These are phyloP conservation scores for Thryonomys swinderianus DNA, from an alignment of 2,113 vertebrate genomes.

Conservation along the genomic window DNA sequence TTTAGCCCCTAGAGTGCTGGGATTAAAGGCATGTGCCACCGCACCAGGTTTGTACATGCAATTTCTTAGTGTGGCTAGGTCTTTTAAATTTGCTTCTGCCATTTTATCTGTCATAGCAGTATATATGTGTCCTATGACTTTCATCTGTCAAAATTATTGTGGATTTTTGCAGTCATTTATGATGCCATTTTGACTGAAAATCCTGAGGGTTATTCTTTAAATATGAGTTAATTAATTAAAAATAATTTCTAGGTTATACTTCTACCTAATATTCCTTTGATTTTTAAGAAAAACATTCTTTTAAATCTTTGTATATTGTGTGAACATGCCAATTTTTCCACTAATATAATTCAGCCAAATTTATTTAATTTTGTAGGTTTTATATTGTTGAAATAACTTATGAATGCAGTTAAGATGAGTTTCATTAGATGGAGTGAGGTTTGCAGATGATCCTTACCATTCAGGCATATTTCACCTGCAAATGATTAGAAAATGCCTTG, in stretches of 20 bases:
- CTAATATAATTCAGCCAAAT: neutral
- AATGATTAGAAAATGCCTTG: neutral
- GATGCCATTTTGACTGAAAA: neutral
- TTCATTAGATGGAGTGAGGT: constrained; percentile 1
- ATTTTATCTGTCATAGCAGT: neutral
- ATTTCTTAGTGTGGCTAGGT: neutral
- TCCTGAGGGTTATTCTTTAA: neutral
- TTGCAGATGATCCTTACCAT: neutral
- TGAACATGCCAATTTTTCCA: neutral
- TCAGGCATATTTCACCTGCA: neutral
- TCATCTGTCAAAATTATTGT: neutral
- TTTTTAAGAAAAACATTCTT: neutral
- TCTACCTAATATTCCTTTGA: neutral
- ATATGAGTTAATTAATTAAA: constrained; percentile 38
- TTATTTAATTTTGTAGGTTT: neutral
- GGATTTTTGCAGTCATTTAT: constrained; percentile 27
- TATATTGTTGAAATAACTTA: neutral
- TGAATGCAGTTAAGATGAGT: neutral
- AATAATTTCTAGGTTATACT: constrained; percentile 11
- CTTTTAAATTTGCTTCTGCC: neutral
- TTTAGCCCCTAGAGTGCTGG: neutral
- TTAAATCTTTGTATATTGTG: neutral
- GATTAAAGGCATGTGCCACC: neutral
- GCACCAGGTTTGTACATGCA: neutral
- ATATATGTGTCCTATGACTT: neutral